Base-by-base conservation (phyloP, 2,113 vertebrate species). In the Phyllopteryx taeniolatus region DNA sequence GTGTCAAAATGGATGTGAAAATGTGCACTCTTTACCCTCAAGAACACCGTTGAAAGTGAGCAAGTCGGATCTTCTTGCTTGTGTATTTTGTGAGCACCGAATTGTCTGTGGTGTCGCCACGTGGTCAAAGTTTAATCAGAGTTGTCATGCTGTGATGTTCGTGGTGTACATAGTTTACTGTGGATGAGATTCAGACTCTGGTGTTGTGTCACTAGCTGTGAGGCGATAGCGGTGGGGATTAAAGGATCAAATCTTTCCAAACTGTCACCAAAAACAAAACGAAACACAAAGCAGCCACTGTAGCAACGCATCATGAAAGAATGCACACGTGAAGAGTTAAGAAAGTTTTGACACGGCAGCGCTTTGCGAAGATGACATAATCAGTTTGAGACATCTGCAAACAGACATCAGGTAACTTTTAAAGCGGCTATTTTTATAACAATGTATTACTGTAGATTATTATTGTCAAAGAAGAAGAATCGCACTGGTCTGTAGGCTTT, bases 61-160 rank as follows among this genome's bases (percentile, higher is more conserved):
- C 70, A 77, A 71, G 77, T 82, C 79, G 82, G 68, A 76, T 66
- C 79, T 61, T 78, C 71, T 79, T 71, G 75, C 77, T 80, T 81
- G 72, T 77, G 73, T 83, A 71, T 80, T 86, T 86, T 77, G 74
- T 76, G 80, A 84, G 77, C 77, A 85, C 85, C 73, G 75, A 79
- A 56, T 73, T 67, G 80, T 83, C 72, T 65, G 70, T 42, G 10
- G 70, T 80, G 74, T 83, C 68, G 77, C 64, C 59, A 69, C 75
- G 76, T 79, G 81, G 86, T 79, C 79, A 72, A 83, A 73, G 74
- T 83, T 71, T 75, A 83, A 79, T 64, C 77, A 81, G 79, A 83
- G 78, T 65, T 77, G 61, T 87, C 77, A 75, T 83, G 80, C 77
- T 76, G 71, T 89, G 76, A 67, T 70, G 2, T 35, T 61, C 60